Evolutionary conservation across 2,888 invertebrate genomes (phyloP), one percentile per base, ranked within the genome.

Genomic region (Drosophila heteroneura): DNA sequence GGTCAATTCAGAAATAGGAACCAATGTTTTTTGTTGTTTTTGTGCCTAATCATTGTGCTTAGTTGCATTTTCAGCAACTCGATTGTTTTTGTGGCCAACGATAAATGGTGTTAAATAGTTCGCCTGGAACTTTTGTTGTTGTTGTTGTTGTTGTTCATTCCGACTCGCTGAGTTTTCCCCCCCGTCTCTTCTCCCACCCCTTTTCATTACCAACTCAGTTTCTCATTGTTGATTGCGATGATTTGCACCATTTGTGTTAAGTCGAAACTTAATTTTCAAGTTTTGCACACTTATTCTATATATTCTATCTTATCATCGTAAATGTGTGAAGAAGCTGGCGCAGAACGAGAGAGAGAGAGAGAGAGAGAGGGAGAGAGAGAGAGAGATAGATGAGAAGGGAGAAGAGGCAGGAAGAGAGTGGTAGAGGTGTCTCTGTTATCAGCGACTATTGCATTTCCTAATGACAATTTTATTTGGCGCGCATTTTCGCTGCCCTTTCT

Each of bases 61-160:
- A 30, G 57, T 57, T 37, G 44, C 30, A 14, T 41, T 56, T 19
- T 70, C 22, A 26, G 26, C 47, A 47, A 47, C 28, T 33, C 54
- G 35, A 59, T 74, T 77, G 69, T 74, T 69, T 74, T 61, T 64
- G 68, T 41, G 60, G 59, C 81, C 64, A 66, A 60, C 72, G 74
- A 75, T 90, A 90, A 90, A 85, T 78, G 71, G 59, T 81, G 88
- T 81, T 89, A 90, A 91, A 90, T 86, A 81, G 84, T 86, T 81
- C 56, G 65, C 62, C 39, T 58, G 30, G 53, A 58, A 66, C 39
- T 52, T 62, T 47, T 47, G 47, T 47, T 47, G 47, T 44, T 39
- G 19, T 5, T 39, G 39, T 19, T 41, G 44, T 44, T 39, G 70
- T 49, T 32, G 53, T 7, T 30, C 52, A 41, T 73, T 68, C 57